phyloP scores from a whole-genome alignment of 2,888 invertebrate species.

The Neoaliturus tenellus region DNA sequence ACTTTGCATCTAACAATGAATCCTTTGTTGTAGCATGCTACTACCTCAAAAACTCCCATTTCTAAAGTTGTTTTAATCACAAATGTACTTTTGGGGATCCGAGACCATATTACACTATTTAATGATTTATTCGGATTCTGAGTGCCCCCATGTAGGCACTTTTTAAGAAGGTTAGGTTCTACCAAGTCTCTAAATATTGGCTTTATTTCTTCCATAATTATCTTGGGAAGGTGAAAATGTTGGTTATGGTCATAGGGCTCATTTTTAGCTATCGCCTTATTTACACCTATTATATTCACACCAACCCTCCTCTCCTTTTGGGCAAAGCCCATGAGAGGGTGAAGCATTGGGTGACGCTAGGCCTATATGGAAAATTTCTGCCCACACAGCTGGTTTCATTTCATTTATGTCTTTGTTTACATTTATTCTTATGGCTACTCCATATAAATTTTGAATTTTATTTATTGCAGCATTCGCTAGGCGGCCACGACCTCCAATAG shows the following conservation, averaged over 20 bases:
- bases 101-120: conserved; percentile 35
- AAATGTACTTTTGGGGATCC: conserved; percentile 28
- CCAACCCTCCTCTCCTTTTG: too few relatives aligned
- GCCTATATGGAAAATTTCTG: conserved; percentile 64
- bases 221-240: conserved; percentile 35
- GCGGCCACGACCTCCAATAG: conserved; percentile 62
- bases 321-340: conserved; percentile 65
- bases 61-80: background rate
- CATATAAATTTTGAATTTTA: conserved; percentile 65
- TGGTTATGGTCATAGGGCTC: conserved; percentile 44
- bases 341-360: conserved; percentile 60
- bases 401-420: conserved; percentile 62
- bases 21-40: conserved; percentile 21
- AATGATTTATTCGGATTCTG: conserved; percentile 50
- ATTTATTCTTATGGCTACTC: conserved; percentile 65
- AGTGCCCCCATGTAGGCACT: conserved; percentile 45
- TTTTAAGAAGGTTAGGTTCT: conserved; percentile 23
- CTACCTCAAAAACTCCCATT: background rate
- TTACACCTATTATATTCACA: too few relatives aligned
- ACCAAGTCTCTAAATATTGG: conserved; percentile 39
- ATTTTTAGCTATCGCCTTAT: conserved; percentile 56
- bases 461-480: conserved; percentile 65
- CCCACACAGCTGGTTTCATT: conserved; percentile 66
- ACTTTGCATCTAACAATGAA: conserved; percentile 29
- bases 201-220: conserved; percentile 30